A percentile compares a stretch with the other conserved stretches of the same genome.
These are phyloP conservation scores for Hydractinia echinata DNA, from an alignment of 30 jellyfish, hydroid and myxozoan species.

Conservation along the genomic window DNA sequence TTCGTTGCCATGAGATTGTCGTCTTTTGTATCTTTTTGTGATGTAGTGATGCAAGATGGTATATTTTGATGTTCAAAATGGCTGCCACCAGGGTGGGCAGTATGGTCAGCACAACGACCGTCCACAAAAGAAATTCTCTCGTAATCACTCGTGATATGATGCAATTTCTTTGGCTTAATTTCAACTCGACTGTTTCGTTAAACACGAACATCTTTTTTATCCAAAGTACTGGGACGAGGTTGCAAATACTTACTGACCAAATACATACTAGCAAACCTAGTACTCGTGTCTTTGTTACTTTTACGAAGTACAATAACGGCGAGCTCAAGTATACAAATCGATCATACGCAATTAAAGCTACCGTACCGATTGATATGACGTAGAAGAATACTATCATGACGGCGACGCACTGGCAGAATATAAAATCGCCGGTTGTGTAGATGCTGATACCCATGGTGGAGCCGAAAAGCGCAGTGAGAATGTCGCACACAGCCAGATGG, in stretches of 20 bases:
- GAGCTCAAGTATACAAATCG: slow-evolving; percentile 41
- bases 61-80: slow-evolving; percentile 33
- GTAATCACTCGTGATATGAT: slow-evolving; percentile 42
- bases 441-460: slow-evolving; percentile 35
- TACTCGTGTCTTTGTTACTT: slow-evolving; percentile 43
- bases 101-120: slow-evolving; percentile 1
- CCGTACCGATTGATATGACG: slow-evolving; percentile 44
- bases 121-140: slow-evolving; percentile 42
- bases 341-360: slow-evolving; percentile 52
- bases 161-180: slow-evolving; percentile 53
- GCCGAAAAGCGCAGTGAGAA: slow-evolving; percentile 42
- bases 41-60: slow-evolving; percentile 53
- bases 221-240: slow-evolving; percentile 31
- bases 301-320: slow-evolving; percentile 47
- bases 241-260: slow-evolving; percentile 41
- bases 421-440: slow-evolving; percentile 37
- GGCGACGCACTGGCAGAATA: slow-evolving; percentile 38
- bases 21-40: slow-evolving; percentile 10
- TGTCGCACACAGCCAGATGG: slow-evolving; percentile 59
- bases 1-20: neutral
- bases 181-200: slow-evolving; percentile 21
- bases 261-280: slow-evolving; percentile 9
- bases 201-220: slow-evolving; percentile 29
- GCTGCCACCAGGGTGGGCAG: slow-evolving; percentile 33
- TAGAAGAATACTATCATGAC: slow-evolving; percentile 41